Conservation (phyloP, 35 echinoderm and acorn worm species). For the Amphiura filiformis region DNA sequence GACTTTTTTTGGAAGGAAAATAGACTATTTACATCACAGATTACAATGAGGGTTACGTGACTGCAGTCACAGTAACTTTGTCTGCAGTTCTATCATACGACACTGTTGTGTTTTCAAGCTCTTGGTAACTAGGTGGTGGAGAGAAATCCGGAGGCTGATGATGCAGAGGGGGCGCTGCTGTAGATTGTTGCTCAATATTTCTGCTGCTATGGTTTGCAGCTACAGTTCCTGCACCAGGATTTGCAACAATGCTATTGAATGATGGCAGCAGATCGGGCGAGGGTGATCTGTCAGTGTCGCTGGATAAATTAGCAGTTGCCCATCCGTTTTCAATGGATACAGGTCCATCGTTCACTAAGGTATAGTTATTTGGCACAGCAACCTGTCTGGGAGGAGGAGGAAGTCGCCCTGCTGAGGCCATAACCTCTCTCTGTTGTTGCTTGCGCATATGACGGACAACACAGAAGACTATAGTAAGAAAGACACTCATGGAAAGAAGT, state of each 20-base stretch:
- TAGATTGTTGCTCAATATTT: too few species aligned
- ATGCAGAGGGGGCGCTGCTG: background rate
- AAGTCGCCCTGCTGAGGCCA: background rate
- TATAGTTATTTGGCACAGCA: background rate
- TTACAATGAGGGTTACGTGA: too few species aligned
- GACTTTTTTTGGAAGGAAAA: too few species aligned
- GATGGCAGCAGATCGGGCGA: background rate
- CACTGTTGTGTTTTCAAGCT: background rate
- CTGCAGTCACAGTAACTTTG: background rate
- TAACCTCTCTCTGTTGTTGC: background rate
- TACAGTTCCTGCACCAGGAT: background rate
- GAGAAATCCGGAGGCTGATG: background rate
- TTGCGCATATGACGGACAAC: background rate
- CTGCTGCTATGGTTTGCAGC: background rate
- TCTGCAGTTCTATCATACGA: slow-evolving; percentile 8
- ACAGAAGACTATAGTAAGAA: background rate
- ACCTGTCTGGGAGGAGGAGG: background rate
- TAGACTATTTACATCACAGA: too few species aligned
- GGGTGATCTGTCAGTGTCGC: background rate
- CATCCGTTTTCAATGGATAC: background rate
- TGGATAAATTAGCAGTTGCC: background rate
- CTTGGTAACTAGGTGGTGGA: background rate
- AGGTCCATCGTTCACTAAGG: background rate
- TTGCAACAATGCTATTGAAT: background rate
- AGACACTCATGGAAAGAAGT: background rate